A percentile compares a stretch with the other conserved stretches of the same genome.
Evolutionary conservation across 1,140 invertebrate species (phyloP).

Genomic region (Drosophila guanche): DNA sequence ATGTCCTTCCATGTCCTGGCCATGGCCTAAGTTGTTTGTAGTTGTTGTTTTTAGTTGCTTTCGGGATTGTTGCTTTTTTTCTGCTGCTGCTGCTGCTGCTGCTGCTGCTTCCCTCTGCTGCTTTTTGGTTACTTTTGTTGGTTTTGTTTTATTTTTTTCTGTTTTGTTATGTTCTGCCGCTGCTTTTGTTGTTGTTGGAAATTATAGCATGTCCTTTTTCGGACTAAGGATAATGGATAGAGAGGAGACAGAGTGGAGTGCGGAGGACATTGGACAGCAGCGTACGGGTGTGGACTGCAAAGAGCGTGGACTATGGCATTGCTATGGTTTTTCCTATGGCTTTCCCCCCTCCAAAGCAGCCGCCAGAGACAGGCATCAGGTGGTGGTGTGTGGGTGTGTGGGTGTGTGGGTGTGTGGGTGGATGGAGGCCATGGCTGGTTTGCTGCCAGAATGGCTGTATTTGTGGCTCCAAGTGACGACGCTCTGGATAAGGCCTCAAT

Average conservation of each 20-base stretch:
- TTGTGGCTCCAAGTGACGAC: conserved; percentile 52
- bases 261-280: conserved; percentile 28
- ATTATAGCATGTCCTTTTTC: conserved; percentile 79
- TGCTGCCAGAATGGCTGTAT: conserved; percentile 30
- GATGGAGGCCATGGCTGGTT: background rate
- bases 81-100: conserved; percentile 1
- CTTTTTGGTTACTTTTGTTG: conserved; percentile 70
- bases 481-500: conserved; percentile 20
- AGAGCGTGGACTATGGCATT: conserved; percentile 64
- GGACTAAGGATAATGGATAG: conserved; percentile 56
- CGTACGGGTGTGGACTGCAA: conserved; percentile 16
- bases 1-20: conserved; percentile 28
- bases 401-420: conserved; percentile 18
- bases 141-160: conserved; percentile 52
- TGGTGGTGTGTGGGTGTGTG: conserved; percentile 36
- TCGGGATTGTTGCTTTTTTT: conserved; percentile 53
- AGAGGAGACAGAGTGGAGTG: too few species aligned
- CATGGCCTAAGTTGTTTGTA: conserved; percentile 77
- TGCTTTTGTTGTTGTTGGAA: conserved; percentile 63
- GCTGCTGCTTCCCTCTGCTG: conserved; percentile 40
- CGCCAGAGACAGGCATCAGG: conserved; percentile 43
- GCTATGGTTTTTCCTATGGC: conserved; percentile 62
- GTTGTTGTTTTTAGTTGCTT: conserved; percentile 41
- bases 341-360: background rate
- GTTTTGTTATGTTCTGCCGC: conserved; percentile 6